Evolutionary conservation across 1,140 invertebrate genomes (phyloP).

Genomic region (Drosophila sp.): DNA sequence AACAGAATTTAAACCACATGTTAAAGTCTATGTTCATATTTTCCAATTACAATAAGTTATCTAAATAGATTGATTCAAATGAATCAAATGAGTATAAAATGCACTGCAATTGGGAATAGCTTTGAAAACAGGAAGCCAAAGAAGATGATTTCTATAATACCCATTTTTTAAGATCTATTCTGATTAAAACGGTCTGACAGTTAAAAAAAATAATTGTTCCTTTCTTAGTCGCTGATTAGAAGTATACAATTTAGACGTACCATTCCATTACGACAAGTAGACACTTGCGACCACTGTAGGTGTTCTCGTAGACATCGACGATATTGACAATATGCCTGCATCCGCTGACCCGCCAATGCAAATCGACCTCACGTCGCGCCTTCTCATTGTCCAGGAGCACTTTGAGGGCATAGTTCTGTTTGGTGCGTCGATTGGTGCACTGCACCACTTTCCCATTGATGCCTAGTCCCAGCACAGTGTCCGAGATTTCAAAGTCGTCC

Average conservation of each 20-base stretch:
- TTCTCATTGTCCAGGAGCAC: conserved; percentile 96
- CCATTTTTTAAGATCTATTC: too few species aligned
- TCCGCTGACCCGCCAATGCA: conserved; percentile 96
- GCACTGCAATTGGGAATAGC: too few species aligned
- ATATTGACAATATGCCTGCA: conserved; percentile 97
- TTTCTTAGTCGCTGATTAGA: neutral
- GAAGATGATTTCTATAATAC: too few species aligned
- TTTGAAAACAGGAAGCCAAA: too few species aligned
- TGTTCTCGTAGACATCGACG: conserved; percentile 98
- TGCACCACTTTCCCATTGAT: conserved; percentile 98
- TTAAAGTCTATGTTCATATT: too few species aligned
- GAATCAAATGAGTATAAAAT: too few species aligned
- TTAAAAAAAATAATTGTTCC: too few species aligned
- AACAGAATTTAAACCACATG: too few species aligned
- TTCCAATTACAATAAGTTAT: too few species aligned
- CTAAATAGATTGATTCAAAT: too few species aligned
- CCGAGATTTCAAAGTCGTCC: conserved; percentile 97
- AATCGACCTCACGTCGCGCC: conserved; percentile 96
- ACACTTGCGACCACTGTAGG: conserved; percentile 94
- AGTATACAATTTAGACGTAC: conserved; percentile 85
- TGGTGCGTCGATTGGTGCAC: conserved; percentile 89
- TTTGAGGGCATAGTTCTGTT: conserved; percentile 94
- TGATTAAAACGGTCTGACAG: too few species aligned
- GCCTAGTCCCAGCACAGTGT: conserved; percentile 97
- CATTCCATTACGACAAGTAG: conserved; percentile 99